These are phyloP conservation scores for Calosoma granatense DNA, from an alignment of 1,140 invertebrate genomes.

Conservation along the genomic window DNA sequence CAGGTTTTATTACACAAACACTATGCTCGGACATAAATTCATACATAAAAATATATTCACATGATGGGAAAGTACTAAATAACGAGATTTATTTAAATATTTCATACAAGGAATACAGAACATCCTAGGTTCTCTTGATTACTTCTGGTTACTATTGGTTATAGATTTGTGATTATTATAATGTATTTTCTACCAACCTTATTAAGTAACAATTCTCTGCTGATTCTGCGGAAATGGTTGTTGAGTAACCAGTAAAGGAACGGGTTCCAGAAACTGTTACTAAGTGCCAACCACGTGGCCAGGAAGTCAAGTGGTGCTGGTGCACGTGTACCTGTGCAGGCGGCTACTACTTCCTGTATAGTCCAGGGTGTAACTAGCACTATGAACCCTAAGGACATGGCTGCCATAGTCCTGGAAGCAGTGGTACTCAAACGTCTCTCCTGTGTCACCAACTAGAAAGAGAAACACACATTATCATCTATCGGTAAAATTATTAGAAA, in stretches of 20 bases:
- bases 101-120: no score
- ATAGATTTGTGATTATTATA: not conserved
- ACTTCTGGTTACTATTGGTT: constrained; percentile 1
- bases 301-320: constrained; percentile 70
- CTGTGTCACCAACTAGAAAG: constrained; percentile 50
- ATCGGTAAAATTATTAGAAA: no score
- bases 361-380: constrained; percentile 81
- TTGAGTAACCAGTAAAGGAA: constrained; percentile 81
- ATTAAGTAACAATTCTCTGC: constrained; percentile 59
- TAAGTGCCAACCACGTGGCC: constrained; percentile 74
- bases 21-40: not conserved
- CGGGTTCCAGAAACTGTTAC: constrained; percentile 80
- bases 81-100: not conserved
- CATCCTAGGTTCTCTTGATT: no score
- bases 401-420: constrained; percentile 75
- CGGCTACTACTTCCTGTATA: constrained; percentile 78
- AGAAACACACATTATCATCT: no score
- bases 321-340: constrained; percentile 70
- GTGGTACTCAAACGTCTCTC: constrained; percentile 64
- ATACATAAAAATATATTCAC: not conserved
- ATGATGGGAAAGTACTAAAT: not conserved
- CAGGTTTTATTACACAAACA: not conserved
- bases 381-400: constrained; percentile 79
- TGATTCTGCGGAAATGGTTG: constrained; percentile 71
- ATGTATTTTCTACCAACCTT: constrained; percentile 44